Base-by-base conservation (phyloP, 92 coral and sea anemone species). In the Epizoanthus stellaris region DNA sequence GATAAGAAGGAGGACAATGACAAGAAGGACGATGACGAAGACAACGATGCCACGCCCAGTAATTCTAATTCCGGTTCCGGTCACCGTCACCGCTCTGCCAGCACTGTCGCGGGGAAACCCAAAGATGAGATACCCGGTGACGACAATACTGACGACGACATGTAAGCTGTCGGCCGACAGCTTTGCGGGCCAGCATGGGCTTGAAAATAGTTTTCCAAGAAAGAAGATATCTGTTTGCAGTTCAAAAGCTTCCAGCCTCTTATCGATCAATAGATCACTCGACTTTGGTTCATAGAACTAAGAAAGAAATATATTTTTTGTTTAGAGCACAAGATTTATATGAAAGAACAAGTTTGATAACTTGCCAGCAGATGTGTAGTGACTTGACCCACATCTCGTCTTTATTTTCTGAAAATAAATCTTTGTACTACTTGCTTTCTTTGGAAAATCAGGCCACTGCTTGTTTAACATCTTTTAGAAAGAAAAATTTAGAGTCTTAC, bases 81-180 rank as follows among this genome's bases (percentile, higher is more conserved):
- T 1, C 54, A 76, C 21, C 60, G 40, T 42, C 21, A 15, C 56
- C 45, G 53, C 40, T 4, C n/a, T 43, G 23, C 83, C 59, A 64
- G 72, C 39, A 23, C 83, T 20, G 70, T 79, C 49, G 71, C 83
- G 9, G 83, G 60, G 34, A 79, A 79, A 43, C 83, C 83, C 12
- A 79, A 79, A 30, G 72, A 63, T 63, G 83, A 79, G 40, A 79
- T 79, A 3, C 83, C 83, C 1, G 67, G 70, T 1, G 83, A 77
- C 3, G 82, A 79, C 38, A 63, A 79, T 20, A 62, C 83, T 0
- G 83, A 79, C 42, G 83, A 79, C 9, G 73, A 79, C 53, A 79
- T 79, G 83, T 79, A 63, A 79, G 16, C 21, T 21, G n/a, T 19
- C 7, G 20, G 63, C 42, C 17, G 17, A 53, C 8, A 75, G n/a